A percentile compares a stretch with the other conserved stretches of the same genome.
These are phyloP conservation scores for Drosophila eohydei DNA, from an alignment of 2,888 invertebrate genomes.

Conservation along the genomic window DNA sequence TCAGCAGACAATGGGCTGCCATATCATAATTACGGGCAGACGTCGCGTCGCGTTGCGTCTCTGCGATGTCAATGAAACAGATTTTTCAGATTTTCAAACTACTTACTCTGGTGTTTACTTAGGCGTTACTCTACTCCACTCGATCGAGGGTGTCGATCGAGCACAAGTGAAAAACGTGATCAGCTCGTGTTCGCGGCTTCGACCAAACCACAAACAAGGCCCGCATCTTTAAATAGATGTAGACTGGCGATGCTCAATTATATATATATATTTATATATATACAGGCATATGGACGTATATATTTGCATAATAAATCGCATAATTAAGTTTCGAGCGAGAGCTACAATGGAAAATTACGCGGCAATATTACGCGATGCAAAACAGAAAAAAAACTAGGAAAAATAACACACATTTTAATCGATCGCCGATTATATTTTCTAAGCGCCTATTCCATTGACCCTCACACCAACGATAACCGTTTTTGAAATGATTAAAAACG, in stretches of 20 bases:
- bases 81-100: constrained; percentile 32
- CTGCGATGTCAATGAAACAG: constrained; percentile 58
- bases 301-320: constrained; percentile 78
- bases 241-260: constrained; percentile 20
- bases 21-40: constrained; percentile 57
- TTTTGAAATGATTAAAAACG: constrained; percentile 3
- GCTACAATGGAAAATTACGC: constrained; percentile 74
- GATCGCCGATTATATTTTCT: constrained; percentile 36
- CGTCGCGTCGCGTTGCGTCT: constrained; percentile 49
- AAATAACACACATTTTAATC: constrained; percentile 23
- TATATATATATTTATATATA: not conserved
- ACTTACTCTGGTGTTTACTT: constrained; percentile 15
- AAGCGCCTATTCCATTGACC: constrained; percentile 59
- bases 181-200: constrained; percentile 54
- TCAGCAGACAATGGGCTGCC: constrained; percentile 45
- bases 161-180: constrained; percentile 65
- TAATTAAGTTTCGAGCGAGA: constrained; percentile 67
- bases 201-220: constrained; percentile 51
- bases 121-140: constrained; percentile 23
- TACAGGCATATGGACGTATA: constrained; percentile 3
- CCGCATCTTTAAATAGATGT: constrained; percentile 60
- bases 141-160: constrained; percentile 30
- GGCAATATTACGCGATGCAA: constrained; percentile 40
- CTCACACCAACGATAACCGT: constrained; percentile 29
- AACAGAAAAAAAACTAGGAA: constrained; percentile 4